A percentile compares a stretch with the other conserved stretches of the same genome.
Evolutionary conservation across 2,888 invertebrate genomes (phyloP).

Genomic region (Orthonevra nobilis): DNA sequence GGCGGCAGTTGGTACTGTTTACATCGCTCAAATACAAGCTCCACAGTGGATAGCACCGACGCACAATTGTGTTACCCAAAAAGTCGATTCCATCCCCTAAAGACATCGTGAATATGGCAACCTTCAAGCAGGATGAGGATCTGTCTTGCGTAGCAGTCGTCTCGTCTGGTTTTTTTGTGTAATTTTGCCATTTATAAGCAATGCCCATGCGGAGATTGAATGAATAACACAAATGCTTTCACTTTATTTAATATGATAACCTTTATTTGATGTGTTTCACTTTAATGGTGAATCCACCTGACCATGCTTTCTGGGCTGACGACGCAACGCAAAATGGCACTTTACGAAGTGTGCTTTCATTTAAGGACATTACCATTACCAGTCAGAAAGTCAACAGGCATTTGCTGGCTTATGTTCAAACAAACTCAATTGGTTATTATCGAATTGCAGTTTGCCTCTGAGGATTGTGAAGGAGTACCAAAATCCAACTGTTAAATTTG

Average conservation of each 20-base stretch:
- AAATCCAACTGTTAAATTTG: too few relatives aligned
- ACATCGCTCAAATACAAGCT: too few relatives aligned
- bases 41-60: too few relatives aligned
- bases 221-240: neutral
- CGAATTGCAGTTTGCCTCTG: too few relatives aligned
- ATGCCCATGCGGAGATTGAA: neutral
- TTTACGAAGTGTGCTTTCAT: neutral
- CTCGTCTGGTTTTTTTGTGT: too few relatives aligned
- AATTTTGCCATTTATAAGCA: neutral
- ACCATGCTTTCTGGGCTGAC: neutral
- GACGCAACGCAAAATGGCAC: neutral
- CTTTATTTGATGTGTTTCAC: neutral
- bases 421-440: too few relatives aligned
- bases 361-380: neutral
- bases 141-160: slow-evolving; percentile 8
- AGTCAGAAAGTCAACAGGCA: too few relatives aligned
- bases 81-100: neutral
- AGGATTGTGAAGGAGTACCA: too few relatives aligned
- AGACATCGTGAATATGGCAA: slow-evolving; percentile 5
- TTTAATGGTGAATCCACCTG: neutral
- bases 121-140: slow-evolving; percentile 9
- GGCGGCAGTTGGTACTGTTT: neutral
- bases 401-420: too few relatives aligned
- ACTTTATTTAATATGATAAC: neutral
- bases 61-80: neutral